phyloP scores from a whole-genome alignment of 2,797 vertebrate species.

The Uromys caudimaculatus region DNA sequence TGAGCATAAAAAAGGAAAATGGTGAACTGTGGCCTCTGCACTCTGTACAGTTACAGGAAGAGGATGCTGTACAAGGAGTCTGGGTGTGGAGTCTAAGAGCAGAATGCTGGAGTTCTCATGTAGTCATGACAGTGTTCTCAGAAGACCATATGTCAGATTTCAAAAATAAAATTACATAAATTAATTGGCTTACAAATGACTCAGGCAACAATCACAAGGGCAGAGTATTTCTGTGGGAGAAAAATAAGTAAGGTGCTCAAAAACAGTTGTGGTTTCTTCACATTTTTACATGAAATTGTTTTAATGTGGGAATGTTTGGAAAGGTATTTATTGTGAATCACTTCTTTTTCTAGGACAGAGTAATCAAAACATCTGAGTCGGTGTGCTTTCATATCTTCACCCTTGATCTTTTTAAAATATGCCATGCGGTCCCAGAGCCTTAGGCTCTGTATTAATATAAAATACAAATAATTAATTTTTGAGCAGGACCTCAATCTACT shows the following conservation, averaged over 20 bases:
- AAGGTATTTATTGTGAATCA: conserved; percentile 80
- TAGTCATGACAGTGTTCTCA: conserved; percentile 54
- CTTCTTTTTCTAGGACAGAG: conserved; percentile 82
- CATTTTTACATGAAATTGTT: conserved; percentile 81
- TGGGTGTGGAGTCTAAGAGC: conserved; percentile 50
- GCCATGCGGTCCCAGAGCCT: neutral
- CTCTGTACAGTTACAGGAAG: neutral
- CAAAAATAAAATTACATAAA: conserved; percentile 58
- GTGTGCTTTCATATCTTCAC: conserved; percentile 61
- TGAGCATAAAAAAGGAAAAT: conserved; percentile 25
- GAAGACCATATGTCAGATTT: conserved; percentile 57
- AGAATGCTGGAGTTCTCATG: conserved; percentile 55
- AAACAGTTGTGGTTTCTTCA: conserved; percentile 84
- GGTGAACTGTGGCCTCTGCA: neutral
- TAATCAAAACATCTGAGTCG: conserved; percentile 78
- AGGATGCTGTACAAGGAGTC: neutral
- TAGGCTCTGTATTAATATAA: conserved; percentile 26
- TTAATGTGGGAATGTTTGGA: conserved; percentile 79
- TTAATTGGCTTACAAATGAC: conserved; percentile 61
- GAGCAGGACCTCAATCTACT: neutral
- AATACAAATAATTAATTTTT: conserved; percentile 30
- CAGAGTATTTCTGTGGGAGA: conserved; percentile 78
- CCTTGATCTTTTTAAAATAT: conserved; percentile 63
- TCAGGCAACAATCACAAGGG: conserved; percentile 69
- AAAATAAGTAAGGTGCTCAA: conserved; percentile 79